Evolutionary conservation across 2,888 invertebrate genomes (phyloP), one percentile per base, ranked within the genome.

Genomic region (Mythimna loreyi): DNA sequence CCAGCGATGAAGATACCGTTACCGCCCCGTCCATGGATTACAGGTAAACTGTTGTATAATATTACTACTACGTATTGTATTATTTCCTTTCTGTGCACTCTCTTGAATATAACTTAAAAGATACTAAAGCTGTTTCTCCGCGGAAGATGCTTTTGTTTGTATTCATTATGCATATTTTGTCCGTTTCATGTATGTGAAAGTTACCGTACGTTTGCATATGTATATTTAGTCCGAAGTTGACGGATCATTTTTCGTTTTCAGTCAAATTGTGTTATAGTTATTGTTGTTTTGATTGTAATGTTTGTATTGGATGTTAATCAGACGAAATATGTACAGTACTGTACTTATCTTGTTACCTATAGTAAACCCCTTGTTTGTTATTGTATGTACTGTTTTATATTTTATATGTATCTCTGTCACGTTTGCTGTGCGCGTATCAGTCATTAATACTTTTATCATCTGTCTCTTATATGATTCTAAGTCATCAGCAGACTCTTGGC

Each of bases 11-110:
- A 94, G 91, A 94, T 96, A 91, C 96, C 96, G 86, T 90, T 96
- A 85, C 96, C 96, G 77, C 96, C 96, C 83, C 92, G 94, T 86
- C 88, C 94, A 83, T 95, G 94, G 94, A 93, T 94, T 72, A 94
- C 95, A 91, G 96, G 96, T 95, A 90, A 83, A 67, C 28, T 68
- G 50, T 75, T 75, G 72, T 61, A 56, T 78, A 85, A 76, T 71
- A 78, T 70, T 75, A 83, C 79, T 83, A 68, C 36, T 57, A 65
- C 49, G 30, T 80, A 65, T 77, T 59, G n/a, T 47, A 36, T 66
- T 78, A 62, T 62, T 50, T 53, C 23, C 9, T 57, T 49, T 58
- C 9, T 5, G 28, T 43, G 21, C 19, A 58, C 30, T 23, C 25
- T 49, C 21, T 50, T 45, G 7, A 25, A 21, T 11, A 49, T 25